These are phyloP conservation scores for Scaptomyza polygonia DNA, from an alignment of 2,888 invertebrate genomes.

Conservation along the genomic window DNA sequence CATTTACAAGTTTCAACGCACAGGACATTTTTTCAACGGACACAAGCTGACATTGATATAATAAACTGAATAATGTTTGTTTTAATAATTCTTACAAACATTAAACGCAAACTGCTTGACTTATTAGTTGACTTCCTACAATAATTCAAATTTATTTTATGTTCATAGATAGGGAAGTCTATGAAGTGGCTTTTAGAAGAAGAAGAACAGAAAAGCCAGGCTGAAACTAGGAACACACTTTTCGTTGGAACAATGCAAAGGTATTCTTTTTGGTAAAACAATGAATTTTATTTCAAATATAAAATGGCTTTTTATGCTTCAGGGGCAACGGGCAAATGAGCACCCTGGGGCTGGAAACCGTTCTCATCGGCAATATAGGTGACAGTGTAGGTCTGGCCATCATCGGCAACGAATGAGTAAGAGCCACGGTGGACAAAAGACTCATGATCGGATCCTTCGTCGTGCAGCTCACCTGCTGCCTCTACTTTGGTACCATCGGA, in stretches of 20 bases:
- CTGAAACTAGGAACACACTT: too few relatives aligned
- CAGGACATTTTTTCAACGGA: conserved; percentile 12
- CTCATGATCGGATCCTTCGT: conserved; percentile 54
- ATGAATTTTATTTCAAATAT: conserved; percentile 31
- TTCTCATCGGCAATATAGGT: conserved; percentile 83
- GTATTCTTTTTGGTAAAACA: conserved; percentile 18
- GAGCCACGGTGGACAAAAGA: conserved; percentile 66
- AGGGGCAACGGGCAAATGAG: conserved; percentile 84
- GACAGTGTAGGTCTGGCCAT: conserved; percentile 86
- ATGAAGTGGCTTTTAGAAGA: too few relatives aligned
- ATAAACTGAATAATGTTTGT: neutral
- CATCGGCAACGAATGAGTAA: conserved; percentile 85
- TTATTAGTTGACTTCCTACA: too few relatives aligned
- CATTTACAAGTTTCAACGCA: neutral
- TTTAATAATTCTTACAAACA: too few relatives aligned
- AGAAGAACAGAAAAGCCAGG: too few relatives aligned
- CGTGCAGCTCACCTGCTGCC: conserved; percentile 43
- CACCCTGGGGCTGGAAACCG: conserved; percentile 85
- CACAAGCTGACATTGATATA: conserved; percentile 17
- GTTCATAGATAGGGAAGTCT: too few relatives aligned
- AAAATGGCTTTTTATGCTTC: conserved; percentile 26
- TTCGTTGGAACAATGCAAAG: neutral
- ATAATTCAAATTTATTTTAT: too few relatives aligned
- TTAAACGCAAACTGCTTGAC: too few relatives aligned
- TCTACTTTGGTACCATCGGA: conserved; percentile 61